Base-by-base conservation (phyloP, 2,113 vertebrate species). In the Cyprinodon tularosa region DNA sequence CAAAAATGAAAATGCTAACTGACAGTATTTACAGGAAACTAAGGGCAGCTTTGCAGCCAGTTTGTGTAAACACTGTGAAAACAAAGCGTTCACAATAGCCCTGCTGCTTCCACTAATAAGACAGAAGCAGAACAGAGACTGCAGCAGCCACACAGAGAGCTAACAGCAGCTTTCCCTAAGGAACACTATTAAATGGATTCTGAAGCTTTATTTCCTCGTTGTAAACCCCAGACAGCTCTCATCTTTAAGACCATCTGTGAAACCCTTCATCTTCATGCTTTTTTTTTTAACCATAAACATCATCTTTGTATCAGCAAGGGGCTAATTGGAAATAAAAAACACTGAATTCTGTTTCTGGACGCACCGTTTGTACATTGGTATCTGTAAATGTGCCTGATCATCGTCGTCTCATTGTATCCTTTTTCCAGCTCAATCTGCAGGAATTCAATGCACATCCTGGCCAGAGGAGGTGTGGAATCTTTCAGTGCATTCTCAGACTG, bases 51-150 rank as follows among this genome's bases (percentile, higher is more conserved):
- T 48, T 73, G 67, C 53, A 29, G 62, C 77, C 73, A 77, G 62
- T 83, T 74, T 61, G 62, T 83, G 87, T 75, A 77, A 84, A 87
- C 84, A 83, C 50, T 57, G 50, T 57, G 80, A 69, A 71, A 81
- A 53, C 81, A 78, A 74, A 59, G 70, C 39, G 80, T 3, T 67
- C 47, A 50, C 74, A 67, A 53, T n/a, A 70, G 76, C 81, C 81
- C 38, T 3, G 62, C 13, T 61, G 62, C 65, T 45, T 45, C 17
- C 57, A 42, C 78, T 84, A 78, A 86, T 71, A 72, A 84, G 44
- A 74, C 69, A 15, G 72, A 86, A 45, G n/a, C 80, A 66, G 66
- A 64, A 84, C 82, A 69, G 48, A 78, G 80, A 76, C 47, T 65
- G 63, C 76, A 81, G 80, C 71, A 60, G 17, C 61, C 37, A 39